Conservation (phyloP, 1,140 invertebrate genomes). For the Vanessa tameamea region DNA sequence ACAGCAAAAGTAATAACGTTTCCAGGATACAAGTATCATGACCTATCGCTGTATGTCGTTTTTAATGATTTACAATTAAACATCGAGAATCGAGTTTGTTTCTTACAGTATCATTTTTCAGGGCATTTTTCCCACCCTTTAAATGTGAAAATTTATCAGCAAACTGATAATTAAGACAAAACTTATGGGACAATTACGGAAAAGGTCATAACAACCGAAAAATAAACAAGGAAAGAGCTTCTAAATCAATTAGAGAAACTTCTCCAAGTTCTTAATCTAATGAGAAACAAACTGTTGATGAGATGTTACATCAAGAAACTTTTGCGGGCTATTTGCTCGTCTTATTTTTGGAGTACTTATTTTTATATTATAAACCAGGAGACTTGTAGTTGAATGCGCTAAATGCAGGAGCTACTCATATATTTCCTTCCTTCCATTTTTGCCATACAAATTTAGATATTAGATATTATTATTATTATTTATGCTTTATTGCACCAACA, state of each 20-base stretch:
- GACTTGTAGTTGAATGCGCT: too few species aligned
- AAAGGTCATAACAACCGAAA: background rate
- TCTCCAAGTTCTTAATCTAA: constrained; percentile 13
- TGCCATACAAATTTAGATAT: too few species aligned
- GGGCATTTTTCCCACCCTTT: too few species aligned
- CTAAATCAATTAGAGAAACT: constrained; percentile 24
- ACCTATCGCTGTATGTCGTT: too few species aligned
- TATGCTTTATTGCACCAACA: too few species aligned
- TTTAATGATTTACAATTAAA: background rate
- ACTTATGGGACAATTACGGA: constrained; percentile 1
- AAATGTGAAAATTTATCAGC: background rate
- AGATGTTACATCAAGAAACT: constrained; percentile 9
- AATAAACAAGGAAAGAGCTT: constrained; percentile 7
- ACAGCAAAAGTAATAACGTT: too few species aligned
- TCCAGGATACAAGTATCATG: too few species aligned
- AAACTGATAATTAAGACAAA: background rate
- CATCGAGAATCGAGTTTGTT: too few species aligned
- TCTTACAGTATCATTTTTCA: too few species aligned
- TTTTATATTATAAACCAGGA: background rate
- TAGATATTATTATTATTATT: too few species aligned
- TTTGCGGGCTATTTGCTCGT: background rate
- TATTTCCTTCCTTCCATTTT: too few species aligned
- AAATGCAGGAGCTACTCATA: too few species aligned
- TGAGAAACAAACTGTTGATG: constrained; percentile 19
- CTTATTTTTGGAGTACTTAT: constrained; percentile 3